Conservation (phyloP, 2,113 vertebrate species). For the Lethenteron camtschaticum region DNA sequence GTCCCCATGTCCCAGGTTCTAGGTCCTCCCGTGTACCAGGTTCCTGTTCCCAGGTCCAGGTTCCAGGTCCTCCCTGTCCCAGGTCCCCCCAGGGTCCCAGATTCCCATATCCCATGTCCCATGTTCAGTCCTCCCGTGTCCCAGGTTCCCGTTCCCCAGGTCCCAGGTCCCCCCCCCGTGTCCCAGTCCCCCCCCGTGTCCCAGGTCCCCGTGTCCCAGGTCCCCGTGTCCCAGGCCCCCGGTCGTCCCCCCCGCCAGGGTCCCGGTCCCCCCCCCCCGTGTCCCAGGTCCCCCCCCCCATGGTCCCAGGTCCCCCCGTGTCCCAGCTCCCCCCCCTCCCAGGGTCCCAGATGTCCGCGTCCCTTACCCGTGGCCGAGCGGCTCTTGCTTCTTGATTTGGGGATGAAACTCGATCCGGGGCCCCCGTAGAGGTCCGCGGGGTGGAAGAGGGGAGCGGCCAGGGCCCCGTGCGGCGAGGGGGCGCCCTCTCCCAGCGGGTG, state of each 20-base stretch:
- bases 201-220: not conserved
- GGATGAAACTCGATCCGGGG: not conserved
- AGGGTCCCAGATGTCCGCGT: not conserved
- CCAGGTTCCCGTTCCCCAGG: no score
- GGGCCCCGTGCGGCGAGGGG: not conserved
- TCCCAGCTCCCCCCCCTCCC: not conserved
- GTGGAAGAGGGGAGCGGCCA: conserved; percentile 4
- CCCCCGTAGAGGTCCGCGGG: not conserved
- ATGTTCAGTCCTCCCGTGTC: no score
- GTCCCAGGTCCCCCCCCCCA: not conserved
- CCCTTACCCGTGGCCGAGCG: conserved; percentile 2
- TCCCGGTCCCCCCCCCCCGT: not conserved
- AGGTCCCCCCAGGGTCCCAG: not conserved
- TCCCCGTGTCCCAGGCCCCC: not conserved
- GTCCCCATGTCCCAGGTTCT: not conserved
- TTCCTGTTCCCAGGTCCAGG: not conserved
- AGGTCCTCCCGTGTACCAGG: no score
- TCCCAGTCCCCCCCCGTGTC: not conserved
- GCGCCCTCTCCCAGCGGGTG: no score
- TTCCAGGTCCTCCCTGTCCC: not conserved
- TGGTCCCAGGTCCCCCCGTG: not conserved
- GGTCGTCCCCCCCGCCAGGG: not conserved
- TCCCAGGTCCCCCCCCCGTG: no score
- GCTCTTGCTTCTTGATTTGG: not conserved
- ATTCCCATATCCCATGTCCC: not conserved